Conservation (phyloP, 2,797 vertebrate genomes). For the Pogonophryne albipinna region DNA sequence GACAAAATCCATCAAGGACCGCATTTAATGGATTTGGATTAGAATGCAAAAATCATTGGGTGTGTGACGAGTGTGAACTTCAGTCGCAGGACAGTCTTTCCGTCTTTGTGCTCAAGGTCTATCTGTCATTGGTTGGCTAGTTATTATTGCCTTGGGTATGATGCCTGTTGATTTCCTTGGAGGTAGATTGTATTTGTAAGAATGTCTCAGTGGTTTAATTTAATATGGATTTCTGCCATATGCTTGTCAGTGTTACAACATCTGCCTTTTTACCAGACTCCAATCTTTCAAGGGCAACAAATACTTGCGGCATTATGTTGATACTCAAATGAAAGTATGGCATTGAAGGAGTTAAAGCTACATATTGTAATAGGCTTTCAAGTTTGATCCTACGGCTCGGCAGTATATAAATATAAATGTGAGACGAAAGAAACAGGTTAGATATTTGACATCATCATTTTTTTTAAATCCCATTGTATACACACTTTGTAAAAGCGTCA, state of each 20-base stretch:
- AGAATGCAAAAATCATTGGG: not conserved
- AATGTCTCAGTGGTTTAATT: slow-evolving; percentile 21
- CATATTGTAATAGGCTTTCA: not conserved
- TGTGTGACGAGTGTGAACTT: not conserved
- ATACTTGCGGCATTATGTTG: not conserved
- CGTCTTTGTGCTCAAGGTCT: not conserved
- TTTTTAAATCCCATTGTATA: too few relatives aligned
- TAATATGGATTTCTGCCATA: slow-evolving; percentile 14
- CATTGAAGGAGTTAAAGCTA: not conserved
- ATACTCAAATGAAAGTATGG: not conserved
- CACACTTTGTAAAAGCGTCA: too few relatives aligned
- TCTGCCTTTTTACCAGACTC: slow-evolving; percentile 8
- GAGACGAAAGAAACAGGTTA: too few relatives aligned
- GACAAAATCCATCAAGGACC: not conserved
- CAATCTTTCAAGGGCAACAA: slow-evolving; percentile 3
- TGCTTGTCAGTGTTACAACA: slow-evolving; percentile 18
- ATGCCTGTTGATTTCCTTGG: slow-evolving; percentile 14
- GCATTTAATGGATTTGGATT: not conserved
- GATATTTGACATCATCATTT: too few relatives aligned
- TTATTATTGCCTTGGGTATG: not conserved
- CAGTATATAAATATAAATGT: too few relatives aligned
- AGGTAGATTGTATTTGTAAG: slow-evolving; percentile 28
- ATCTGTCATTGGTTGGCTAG: slow-evolving; percentile 11
- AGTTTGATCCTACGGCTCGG: too few relatives aligned
- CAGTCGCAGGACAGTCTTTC: not conserved